Evolutionary conservation across 2,888 invertebrate genomes (phyloP).

Genomic region (Hypena proboscidalis): DNA sequence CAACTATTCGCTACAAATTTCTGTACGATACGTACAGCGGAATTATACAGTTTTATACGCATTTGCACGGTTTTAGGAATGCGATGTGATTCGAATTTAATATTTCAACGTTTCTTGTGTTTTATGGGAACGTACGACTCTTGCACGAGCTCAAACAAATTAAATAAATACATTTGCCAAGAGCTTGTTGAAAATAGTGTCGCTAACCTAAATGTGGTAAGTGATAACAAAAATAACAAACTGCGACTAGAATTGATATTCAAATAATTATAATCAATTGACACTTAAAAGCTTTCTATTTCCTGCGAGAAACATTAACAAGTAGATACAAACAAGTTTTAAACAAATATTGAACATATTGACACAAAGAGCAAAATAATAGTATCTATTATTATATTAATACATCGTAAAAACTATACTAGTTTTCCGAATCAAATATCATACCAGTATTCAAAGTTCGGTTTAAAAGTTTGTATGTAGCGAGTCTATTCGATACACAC

Average conservation of each 20-base stretch:
- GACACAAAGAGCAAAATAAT: too few species aligned
- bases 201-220: conserved; percentile 10
- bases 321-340: too few species aligned
- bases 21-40: conserved; percentile 22
- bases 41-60: conserved; percentile 34
- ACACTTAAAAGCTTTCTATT: conserved; percentile 39
- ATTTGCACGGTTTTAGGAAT: conserved; percentile 46
- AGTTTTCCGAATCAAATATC: conserved; percentile 28
- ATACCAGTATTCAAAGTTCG: conserved; percentile 11
- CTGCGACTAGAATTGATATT: conserved; percentile 15
- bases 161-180: background rate
- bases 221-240: conserved; percentile 16
- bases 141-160: conserved; percentile 6
- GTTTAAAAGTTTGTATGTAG: conserved; percentile 28
- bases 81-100: conserved; percentile 43
- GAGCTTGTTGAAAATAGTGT: conserved; percentile 1
- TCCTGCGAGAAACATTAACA: conserved; percentile 9
- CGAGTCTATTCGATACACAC: conserved; percentile 33
- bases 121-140: conserved; percentile 28
- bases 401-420: too few species aligned
- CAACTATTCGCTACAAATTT: conserved; percentile 46
- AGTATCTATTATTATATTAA: too few species aligned
- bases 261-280: conserved; percentile 30
- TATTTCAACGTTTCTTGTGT: conserved; percentile 24
- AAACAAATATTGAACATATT: too few species aligned